Evolutionary conservation across 1,140 invertebrate species (phyloP), one percentile per base, ranked within the genome.

Genomic region (Phymastichus coffea): DNA sequence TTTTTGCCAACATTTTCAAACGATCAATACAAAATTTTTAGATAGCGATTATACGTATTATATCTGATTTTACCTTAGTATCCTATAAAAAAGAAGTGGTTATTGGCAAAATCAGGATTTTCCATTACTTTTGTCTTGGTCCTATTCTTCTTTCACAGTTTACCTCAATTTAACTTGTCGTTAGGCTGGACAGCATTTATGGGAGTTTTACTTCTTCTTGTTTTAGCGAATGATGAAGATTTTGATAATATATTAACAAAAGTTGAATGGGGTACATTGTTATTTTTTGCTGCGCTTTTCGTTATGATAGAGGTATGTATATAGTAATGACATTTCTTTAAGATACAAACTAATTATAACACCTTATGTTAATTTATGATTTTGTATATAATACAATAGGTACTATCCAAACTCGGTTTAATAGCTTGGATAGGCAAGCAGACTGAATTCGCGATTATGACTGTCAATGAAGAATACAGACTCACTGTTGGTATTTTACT

Each of bases 281-380:
- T 95, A 12, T 96, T 95, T 76, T 96, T 96, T 70, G 91, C 91
- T 1, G 87, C 91, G 0, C 75, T 96, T 0, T 96, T 96, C 62
- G 87, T 94, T 9, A 79, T 96, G 0, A 96, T 96, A 92, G 92
- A 95, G 80, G 84, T 85, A 70, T 68, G n/a, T n/a, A n/a, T n/a
- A n/a, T n/a, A n/a, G n/a, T n/a, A n/a, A n/a, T n/a, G n/a, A n/a
- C n/a, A n/a, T n/a, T n/a, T n/a, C n/a, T n/a, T n/a, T n/a, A n/a
- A n/a, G n/a, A n/a, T n/a, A n/a, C n/a, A n/a, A n/a, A n/a, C n/a
- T n/a, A n/a, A n/a, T n/a, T n/a, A n/a, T n/a, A n/a, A n/a, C n/a
- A n/a, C n/a, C n/a, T n/a, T n/a, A n/a, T n/a, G n/a, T n/a, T 12
- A 0, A 26, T 68, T n/a, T n/a, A n/a, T n/a, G n/a, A n/a, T n/a